Conservation (phyloP, 2,888 invertebrate species). For the Coenonympha glycerion region DNA sequence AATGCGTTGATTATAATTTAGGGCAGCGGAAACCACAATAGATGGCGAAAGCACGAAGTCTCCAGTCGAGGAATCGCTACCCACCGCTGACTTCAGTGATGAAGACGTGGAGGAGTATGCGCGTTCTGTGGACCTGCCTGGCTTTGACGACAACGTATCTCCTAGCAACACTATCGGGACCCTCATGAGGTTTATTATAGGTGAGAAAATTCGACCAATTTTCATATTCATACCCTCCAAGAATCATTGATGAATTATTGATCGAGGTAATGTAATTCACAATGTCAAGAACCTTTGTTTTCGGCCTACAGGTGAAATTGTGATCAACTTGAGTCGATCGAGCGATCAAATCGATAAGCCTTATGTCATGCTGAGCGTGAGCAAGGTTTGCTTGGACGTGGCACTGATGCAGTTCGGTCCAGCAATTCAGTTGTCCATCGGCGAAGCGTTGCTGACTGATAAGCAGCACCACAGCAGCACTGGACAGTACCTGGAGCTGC, state of each 20-base stretch:
- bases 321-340: conserved; percentile 79
- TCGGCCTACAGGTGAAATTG: conserved; percentile 67
- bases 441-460: conserved; percentile 76
- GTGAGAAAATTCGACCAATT: too few relatives aligned
- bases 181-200: conserved; percentile 81
- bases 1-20: too few relatives aligned
- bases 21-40: conserved; percentile 47
- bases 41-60: conserved; percentile 55
- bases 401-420: conserved; percentile 87
- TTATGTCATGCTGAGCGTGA: conserved; percentile 83
- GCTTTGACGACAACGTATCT: conserved; percentile 89
- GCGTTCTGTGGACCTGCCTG: conserved; percentile 83
- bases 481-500: conserved; percentile 85
- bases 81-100: conserved; percentile 81
- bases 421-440: conserved; percentile 79
- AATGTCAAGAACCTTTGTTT: too few relatives aligned
- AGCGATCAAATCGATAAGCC: conserved; percentile 80
- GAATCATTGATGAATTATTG: too few relatives aligned
- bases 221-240: too few relatives aligned
- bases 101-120: conserved; percentile 85
- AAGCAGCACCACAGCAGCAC: conserved; percentile 83
- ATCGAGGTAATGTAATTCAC: too few relatives aligned
- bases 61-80: conserved; percentile 62
- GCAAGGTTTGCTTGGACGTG: conserved; percentile 81
- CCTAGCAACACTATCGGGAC: conserved; percentile 83